Base-by-base conservation (phyloP, 2,888 invertebrate species). In the Xanthorhoe spadicearia region DNA sequence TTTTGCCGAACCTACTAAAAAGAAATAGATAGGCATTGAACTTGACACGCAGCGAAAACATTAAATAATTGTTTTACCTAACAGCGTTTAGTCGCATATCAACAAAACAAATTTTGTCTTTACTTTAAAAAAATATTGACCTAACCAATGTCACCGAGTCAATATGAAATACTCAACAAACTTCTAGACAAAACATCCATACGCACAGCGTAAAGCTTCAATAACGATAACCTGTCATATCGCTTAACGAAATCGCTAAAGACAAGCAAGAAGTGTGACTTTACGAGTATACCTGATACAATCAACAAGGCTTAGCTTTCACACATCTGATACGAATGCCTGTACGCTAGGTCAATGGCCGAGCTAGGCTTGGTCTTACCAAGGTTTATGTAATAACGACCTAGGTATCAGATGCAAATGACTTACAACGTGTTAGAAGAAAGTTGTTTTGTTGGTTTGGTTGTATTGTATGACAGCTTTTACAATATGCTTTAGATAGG, bases 251-350 rank as follows among this genome's bases (percentile, higher is more conserved):
- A 13, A 48, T 17, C 48, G 17, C 15, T 48, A 15, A 2, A 48
- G 15, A 48, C 15, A 15, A 46, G 7, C 15, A 51, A 19, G 17
- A 15, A 9, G 51, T 51, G 19, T 51, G 10, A 51, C 53, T 18
- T 55, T 15, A 55, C 43, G 18, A 51, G 52, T 28, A 61, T 56
- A 60, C 52, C 56, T 48, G 61, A 61, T 65, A 61, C 19, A 32
- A 23, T 55, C 55, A 54, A 55, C 64, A 50, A 53, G 46, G 65
- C 57, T 62, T 69, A 60, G 66, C 69, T 72, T 72, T 70, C 72
- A 72, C 72, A 72, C 72, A 69, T 56, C 62, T 62, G 70, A 68
- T 69, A 64, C 52, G 54, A 57, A 66, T 10, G 38, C 38, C 38
- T 43, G 38, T 43, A 13, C 5, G 48, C 28, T 49, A 10, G 64